Evolutionary conservation across 2,888 invertebrate species (phyloP).

Genomic region (Hetaerina titia): DNA sequence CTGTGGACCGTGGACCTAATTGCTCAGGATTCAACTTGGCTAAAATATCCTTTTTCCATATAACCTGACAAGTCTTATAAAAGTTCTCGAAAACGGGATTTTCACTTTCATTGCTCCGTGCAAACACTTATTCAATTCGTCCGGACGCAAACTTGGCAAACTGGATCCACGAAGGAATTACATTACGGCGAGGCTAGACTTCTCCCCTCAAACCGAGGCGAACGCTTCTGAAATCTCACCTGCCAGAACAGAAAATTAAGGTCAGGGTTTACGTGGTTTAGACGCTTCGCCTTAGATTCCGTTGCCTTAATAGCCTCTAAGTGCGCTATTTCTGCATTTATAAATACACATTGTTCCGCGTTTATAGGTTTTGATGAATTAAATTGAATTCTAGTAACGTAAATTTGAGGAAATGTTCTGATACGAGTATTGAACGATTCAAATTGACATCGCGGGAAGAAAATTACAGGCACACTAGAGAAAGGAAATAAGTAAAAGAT

Average conservation of each 20-base stretch:
- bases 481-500: no score
- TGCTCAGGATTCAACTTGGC: no score
- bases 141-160: neutral
- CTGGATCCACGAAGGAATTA: neutral
- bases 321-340: neutral
- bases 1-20: no score
- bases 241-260: neutral
- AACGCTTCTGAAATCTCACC: neutral
- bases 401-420: neutral
- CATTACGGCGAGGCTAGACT: slow-evolving; percentile 5
- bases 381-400: no score
- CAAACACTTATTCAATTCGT: neutral
- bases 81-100: neutral
- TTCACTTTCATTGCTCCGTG: neutral
- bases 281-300: neutral
- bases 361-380: neutral
- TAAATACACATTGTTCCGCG: neutral
- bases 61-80: no score
- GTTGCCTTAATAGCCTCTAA: neutral
- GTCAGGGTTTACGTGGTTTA: neutral
- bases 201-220: neutral
- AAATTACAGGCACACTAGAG: no score
- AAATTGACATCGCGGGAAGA: no score
- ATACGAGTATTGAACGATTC: neutral
- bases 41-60: no score